Base-by-base conservation (phyloP, 2,797 vertebrate species). In the Pseudochirops corinnae region DNA sequence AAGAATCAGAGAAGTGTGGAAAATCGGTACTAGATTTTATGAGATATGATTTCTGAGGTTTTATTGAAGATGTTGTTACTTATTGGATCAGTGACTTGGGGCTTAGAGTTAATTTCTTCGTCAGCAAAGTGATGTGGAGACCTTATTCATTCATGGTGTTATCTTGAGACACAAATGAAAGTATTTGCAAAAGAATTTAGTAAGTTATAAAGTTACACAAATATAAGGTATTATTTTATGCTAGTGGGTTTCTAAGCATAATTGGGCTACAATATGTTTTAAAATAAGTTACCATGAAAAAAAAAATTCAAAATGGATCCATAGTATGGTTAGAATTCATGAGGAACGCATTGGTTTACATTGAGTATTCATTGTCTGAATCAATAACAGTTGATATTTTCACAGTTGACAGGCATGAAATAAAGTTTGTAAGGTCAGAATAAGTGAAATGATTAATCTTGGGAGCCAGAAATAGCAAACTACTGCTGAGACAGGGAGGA, bases 391-490 rank as follows among this genome's bases (percentile, higher is more conserved):
- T 28, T 87, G 21, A 87, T 87, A 87, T 87, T 46, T 87, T 87
- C 74, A 87, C 12, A 39, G 74, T 50, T 50, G 74, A 87, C 74
- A 87, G 39, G 74, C 74, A 50, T n/a, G 39, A 31, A 29, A 31
- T 93, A n/a, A 29, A 56, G 90, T 56, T 93, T 91, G 39, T 74
- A 53, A 55, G 93, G 90, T 52, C 58, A 93, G 92, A 91, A 94
- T 52, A 92, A 91, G 60, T 95, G 26, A 90, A 93, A 62, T 97
- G 82, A 28, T 87, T 94, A 94, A 62, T 90, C 92, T 52, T 56
- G 33, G 50, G 67, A 90, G 92, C n/a, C n/a, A 93, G 33, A 92
- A 93, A 58, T 31, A 26, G 31, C 3, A 53, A 33, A 56, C 24
- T 56, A 26, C 14, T n/a, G 46, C n/a, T 39, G 10, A 29, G 55